phyloP scores from a whole-genome alignment of 2,113 vertebrate species.

The Ahaetulla prasina region DNA sequence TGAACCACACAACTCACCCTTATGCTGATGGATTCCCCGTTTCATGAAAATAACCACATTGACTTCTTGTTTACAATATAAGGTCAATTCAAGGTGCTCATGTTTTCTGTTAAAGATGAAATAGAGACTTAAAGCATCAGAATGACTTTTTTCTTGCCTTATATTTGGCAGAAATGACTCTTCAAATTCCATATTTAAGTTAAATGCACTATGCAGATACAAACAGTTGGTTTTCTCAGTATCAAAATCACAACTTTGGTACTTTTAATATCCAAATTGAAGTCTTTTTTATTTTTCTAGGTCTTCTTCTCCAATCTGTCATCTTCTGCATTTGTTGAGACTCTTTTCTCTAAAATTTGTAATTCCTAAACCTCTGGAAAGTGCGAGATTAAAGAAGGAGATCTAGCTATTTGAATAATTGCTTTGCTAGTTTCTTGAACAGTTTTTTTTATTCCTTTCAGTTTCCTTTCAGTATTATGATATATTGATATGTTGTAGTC shows the following conservation, averaged over 20 bases:
- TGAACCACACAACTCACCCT: background rate
- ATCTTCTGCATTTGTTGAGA: background rate
- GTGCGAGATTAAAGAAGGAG: background rate
- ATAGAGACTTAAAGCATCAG: background rate
- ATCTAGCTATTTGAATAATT: background rate
- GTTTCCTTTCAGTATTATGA: background rate
- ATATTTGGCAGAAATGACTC: background rate
- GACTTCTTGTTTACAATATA: background rate
- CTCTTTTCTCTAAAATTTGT: background rate
- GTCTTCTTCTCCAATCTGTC: background rate
- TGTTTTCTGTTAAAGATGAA: background rate
- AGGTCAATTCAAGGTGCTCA: background rate
- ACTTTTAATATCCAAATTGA: background rate
- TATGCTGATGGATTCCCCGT: background rate
- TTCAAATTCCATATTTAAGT: background rate
- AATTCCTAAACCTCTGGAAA: background rate
- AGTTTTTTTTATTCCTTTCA: background rate
- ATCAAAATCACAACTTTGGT: background rate
- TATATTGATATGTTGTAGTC: background rate
- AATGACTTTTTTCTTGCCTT: background rate
- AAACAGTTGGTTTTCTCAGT: background rate
- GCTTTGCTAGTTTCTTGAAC: background rate
- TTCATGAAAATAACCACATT: background rate
- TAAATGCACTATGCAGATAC: background rate
- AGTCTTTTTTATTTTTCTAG: background rate